Evolutionary conservation across 92 coral and sea anemone genomes (phyloP), one percentile per base, ranked within the genome.

Genomic region (Galaxea fascicularis): DNA sequence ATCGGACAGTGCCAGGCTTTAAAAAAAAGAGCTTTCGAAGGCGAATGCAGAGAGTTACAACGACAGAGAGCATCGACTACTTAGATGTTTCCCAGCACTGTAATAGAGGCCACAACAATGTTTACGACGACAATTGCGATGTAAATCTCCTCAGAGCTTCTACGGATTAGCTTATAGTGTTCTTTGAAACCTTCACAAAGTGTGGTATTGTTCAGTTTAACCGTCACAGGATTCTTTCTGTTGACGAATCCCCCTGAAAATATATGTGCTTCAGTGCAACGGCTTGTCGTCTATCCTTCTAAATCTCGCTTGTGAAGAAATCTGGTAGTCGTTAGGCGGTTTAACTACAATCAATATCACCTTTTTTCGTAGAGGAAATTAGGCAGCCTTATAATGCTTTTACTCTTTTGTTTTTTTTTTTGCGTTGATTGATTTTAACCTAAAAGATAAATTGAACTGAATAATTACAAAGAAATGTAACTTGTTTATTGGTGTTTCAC

Each of bases 1-100:
- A 29, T 74, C 66, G 4, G 79, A 56, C 11, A 74, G n/a, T 10
- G 79, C 79, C 51, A 74, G 65, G 79, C 79, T 74, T n/a, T n/a
- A 20, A 74, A 54, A 15, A 54, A 46, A 12, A 74, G 47, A 26
- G 66, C 79, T 17, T 74, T 74, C 9, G 66, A 74, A 28, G 79
- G 79, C 20, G 66, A 29, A 52, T 74, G 79, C 16, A 74, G 28
- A n/a, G 79, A 74, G 66, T 20, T 53, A 29, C 79, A 74, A 27
- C 21, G 53, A 18, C 79, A 65, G 18, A 74, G 66, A 16, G 79
- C 79, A 10, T 52, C 66, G n/a, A 74, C 30, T 74, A 74, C 56
- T 18, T 53, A 20, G n/a, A 45, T 53, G 66, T 74, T 74, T 41
- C 79, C 79, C 21, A 74, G 16, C 11, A 56, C 56, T 30, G 66